phyloP scores from a whole-genome alignment of 1,140 invertebrate genomes.

The Drosophila sproati region DNA sequence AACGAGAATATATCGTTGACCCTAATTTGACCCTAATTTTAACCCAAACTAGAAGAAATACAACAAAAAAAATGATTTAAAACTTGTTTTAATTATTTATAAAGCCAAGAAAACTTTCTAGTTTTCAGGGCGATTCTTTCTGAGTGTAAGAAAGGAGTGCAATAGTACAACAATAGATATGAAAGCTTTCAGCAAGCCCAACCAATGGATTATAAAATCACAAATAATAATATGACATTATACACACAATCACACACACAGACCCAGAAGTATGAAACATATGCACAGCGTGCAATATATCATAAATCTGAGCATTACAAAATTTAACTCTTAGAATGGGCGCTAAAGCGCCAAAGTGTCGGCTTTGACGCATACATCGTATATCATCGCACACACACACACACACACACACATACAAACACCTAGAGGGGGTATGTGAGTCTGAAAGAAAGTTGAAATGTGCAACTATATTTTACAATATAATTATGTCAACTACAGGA shows the following conservation, averaged over 20 bases:
- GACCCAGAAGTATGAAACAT: background rate
- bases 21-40: too few species aligned
- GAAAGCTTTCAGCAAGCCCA: conserved; percentile 23
- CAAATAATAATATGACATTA: conserved; percentile 60
- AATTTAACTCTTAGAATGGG: conserved; percentile 45
- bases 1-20: too few species aligned
- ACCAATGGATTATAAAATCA: conserved; percentile 59
- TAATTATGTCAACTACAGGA: conserved; percentile 77
- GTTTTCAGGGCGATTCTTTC: too few species aligned
- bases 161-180: conserved; percentile 7
- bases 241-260: conserved; percentile 8
- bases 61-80: too few species aligned
- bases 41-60: too few species aligned
- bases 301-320: conserved; percentile 71
- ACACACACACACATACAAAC: conserved; percentile 5
- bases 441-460: conserved; percentile 31
- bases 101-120: too few species aligned
- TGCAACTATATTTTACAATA: conserved; percentile 79
- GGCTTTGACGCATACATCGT: conserved; percentile 46
- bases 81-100: too few species aligned
- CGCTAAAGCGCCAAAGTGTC: conserved; percentile 24
- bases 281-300: conserved; percentile 14
- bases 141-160: background rate
- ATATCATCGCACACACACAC: conserved; percentile 46
- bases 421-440: conserved; percentile 6